Percentiles rank a stretch among this genome's conserved stretches.
These are phyloP conservation scores for Hypanus sabinus DNA, from an alignment of 2,113 vertebrate species.

Conservation along the genomic window DNA sequence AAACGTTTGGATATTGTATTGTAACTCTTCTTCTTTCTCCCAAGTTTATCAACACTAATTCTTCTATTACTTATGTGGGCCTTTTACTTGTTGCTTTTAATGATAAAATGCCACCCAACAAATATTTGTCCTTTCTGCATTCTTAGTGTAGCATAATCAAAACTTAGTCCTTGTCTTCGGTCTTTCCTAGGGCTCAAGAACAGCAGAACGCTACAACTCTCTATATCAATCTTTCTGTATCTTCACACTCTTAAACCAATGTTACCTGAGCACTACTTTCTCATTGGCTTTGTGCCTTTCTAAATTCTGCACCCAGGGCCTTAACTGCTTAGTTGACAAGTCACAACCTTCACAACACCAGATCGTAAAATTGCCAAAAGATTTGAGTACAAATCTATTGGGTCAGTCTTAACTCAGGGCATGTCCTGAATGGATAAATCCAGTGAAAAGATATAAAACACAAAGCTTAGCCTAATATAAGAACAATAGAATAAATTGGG, in stretches of 20 bases:
- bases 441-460: too few species aligned
- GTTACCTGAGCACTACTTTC: not conserved
- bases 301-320: not conserved
- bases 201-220: not conserved
- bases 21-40: not conserved
- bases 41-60: not conserved
- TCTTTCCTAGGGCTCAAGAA: not conserved
- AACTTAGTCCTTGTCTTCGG: not conserved
- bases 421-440: too few species aligned
- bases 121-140: not conserved
- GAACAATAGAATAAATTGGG: not conserved
- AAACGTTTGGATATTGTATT: not conserved
- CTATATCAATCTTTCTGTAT: not conserved
- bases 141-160: not conserved
- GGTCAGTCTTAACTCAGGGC: too few species aligned
- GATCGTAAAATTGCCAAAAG: too few species aligned
- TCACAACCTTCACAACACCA: not conserved
- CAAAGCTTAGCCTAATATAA: not conserved
- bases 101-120: not conserved
- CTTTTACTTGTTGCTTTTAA: not conserved
- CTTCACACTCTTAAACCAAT: not conserved
- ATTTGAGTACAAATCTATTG: too few species aligned
- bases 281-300: not conserved
- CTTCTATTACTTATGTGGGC: not conserved
- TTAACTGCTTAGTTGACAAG: not conserved